Percentiles rank a stretch among this genome's conserved stretches.
Evolutionary conservation across 2,113 vertebrate species (phyloP).

Genomic region (Oriolus oriolus): DNA sequence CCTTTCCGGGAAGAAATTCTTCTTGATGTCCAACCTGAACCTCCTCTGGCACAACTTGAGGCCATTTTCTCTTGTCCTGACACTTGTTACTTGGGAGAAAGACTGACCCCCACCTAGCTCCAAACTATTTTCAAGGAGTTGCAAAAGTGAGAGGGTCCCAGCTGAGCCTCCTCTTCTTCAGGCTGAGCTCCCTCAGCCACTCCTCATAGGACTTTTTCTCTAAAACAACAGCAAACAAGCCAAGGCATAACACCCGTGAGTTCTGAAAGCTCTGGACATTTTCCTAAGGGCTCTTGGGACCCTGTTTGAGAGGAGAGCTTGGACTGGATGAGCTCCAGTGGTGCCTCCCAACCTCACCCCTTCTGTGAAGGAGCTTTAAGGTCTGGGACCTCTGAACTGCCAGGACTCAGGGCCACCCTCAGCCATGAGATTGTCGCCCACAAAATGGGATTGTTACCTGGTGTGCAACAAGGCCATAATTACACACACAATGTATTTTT

Average conservation of each 20-base stretch:
- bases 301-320: not conserved
- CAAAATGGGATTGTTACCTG: not conserved
- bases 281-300: not conserved
- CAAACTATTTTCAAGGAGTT: not conserved
- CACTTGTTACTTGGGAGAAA: too few species aligned
- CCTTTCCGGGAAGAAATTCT: not conserved
- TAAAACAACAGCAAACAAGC: not conserved
- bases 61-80: not conserved
- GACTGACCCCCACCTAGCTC: too few species aligned
- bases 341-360: not conserved
- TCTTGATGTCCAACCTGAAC: not conserved
- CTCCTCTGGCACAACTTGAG: not conserved
- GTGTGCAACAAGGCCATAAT: not conserved
- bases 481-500: not conserved
- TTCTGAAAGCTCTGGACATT: not conserved
- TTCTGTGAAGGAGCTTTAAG: not conserved
- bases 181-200: not conserved
- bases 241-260: too few species aligned
- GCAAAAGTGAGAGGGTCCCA: not conserved
- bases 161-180: not conserved
- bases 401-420: rapidly evolving
- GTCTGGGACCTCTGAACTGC: not conserved
- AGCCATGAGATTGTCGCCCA: not conserved
- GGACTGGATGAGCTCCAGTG: not conserved
- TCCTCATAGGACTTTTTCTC: not conserved